Evolutionary conservation across 2,888 invertebrate genomes (phyloP).

Genomic region (Psococerastis gibbosa): DNA sequence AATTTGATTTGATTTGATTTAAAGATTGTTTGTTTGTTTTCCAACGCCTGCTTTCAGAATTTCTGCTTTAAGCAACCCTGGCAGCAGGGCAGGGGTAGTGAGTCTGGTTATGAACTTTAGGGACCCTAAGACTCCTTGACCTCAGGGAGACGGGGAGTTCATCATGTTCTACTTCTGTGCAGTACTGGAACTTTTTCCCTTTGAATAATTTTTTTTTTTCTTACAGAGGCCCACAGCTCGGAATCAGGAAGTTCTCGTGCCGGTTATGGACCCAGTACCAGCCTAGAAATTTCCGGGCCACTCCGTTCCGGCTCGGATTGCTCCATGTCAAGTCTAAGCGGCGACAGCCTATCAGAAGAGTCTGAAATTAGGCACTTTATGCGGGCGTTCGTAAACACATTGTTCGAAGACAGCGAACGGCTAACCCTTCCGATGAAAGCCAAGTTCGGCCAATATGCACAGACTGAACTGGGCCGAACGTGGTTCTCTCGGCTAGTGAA

Average conservation of each 20-base stretch:
- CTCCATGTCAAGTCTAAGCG: constrained; percentile 39
- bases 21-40: too few relatives aligned
- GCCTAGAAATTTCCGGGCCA: constrained; percentile 26
- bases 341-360: constrained; percentile 39
- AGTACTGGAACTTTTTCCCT: too few relatives aligned
- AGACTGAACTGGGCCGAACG: constrained; percentile 39
- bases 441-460: constrained; percentile 40
- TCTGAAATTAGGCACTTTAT: constrained; percentile 40
- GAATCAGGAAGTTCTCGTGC: constrained; percentile 37
- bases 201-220: too few relatives aligned
- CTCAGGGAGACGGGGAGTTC: too few relatives aligned
- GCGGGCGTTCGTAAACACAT: constrained; percentile 40
- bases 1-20: too few relatives aligned
- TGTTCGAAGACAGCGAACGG: constrained; percentile 36
- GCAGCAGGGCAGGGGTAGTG: too few relatives aligned
- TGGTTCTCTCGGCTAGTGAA: constrained; percentile 51
- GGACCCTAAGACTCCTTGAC: too few relatives aligned
- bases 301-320: constrained; percentile 32
- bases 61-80: too few relatives aligned
- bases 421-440: constrained; percentile 45
- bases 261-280: constrained; percentile 35
- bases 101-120: too few relatives aligned
- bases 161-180: too few relatives aligned
- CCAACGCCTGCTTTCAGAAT: too few relatives aligned
- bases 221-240: constrained; percentile 31